Evolutionary conservation across 2,797 vertebrate genomes (phyloP).

Genomic region (Chrysocyon brachyurus): DNA sequence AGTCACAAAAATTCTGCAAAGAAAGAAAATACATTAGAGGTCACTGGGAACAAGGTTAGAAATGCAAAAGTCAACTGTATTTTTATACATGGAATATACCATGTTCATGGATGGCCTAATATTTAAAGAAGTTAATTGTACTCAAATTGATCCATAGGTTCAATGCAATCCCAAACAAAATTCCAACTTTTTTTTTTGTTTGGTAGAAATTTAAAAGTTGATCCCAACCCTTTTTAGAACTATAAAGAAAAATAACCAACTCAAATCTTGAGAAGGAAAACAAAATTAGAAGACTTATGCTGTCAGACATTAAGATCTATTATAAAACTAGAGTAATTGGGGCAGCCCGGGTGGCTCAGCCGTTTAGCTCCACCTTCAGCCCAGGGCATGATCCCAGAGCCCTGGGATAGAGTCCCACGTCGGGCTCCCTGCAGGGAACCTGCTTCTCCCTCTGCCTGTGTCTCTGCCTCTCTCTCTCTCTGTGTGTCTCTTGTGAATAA

Average conservation of each 20-base stretch:
- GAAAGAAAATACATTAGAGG: not conserved
- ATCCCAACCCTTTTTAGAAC: not conserved
- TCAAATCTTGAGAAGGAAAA: not conserved
- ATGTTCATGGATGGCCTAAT: not conserved
- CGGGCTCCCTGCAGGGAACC: too few species aligned
- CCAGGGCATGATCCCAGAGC: too few species aligned
- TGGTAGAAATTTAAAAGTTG: not conserved
- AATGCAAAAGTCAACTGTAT: not conserved
- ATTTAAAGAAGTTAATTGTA: not conserved
- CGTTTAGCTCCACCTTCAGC: too few species aligned
- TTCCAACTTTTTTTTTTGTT: not conserved
- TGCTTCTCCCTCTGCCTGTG: too few species aligned
- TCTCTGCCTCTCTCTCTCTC: too few species aligned
- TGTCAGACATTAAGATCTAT: not conserved
- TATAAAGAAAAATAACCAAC: not conserved
- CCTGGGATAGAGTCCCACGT: too few species aligned
- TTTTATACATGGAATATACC: not conserved
- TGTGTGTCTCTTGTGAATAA: too few species aligned
- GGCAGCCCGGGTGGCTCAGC: not conserved
- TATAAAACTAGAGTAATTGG: not conserved
- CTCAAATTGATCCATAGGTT: not conserved
- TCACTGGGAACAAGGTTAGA: not conserved
- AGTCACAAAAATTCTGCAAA: not conserved
- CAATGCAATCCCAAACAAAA: not conserved
- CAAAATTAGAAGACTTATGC: not conserved